Conservation (phyloP, 2,113 vertebrate genomes). For the Phrynosoma platyrhinos region DNA sequence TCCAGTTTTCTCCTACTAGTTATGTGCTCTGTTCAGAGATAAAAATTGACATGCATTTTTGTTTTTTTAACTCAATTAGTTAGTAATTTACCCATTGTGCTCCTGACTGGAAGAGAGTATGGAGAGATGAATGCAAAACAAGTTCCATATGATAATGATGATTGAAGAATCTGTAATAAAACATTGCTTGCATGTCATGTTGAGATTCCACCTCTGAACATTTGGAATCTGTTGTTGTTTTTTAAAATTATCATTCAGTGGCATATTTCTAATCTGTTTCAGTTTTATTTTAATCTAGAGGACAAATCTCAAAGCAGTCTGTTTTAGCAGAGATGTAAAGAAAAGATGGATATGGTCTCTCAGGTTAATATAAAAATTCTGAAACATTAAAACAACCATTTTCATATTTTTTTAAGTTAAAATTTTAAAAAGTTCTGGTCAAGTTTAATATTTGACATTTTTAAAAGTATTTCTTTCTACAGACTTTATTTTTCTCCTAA, state of each 20-base stretch:
- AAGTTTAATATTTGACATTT: neutral
- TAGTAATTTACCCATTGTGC: neutral
- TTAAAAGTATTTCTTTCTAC: neutral
- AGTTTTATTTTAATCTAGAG: neutral
- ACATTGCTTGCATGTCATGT: neutral
- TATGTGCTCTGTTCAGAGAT: constrained; percentile 19
- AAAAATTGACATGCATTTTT: neutral
- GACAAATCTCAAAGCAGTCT: neutral
- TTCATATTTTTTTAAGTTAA: neutral
- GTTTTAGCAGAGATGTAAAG: neutral
- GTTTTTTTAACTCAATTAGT: neutral
- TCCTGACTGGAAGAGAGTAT: neutral
- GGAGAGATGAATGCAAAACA: neutral
- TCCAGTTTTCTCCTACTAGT: constrained; percentile 34
- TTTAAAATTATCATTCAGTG: neutral
- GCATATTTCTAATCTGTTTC: neutral
- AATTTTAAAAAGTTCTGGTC: neutral
- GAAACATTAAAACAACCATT: neutral
- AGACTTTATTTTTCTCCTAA: neutral
- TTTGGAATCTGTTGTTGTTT: neutral
- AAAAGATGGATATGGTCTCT: neutral
- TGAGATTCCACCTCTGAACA: neutral
- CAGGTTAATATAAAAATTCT: neutral
- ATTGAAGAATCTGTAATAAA: neutral
- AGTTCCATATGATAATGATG: neutral